These are phyloP conservation scores for Apostichopus japonicus DNA, from an alignment of 35 echinoderm and acorn worm species.

Conservation along the genomic window DNA sequence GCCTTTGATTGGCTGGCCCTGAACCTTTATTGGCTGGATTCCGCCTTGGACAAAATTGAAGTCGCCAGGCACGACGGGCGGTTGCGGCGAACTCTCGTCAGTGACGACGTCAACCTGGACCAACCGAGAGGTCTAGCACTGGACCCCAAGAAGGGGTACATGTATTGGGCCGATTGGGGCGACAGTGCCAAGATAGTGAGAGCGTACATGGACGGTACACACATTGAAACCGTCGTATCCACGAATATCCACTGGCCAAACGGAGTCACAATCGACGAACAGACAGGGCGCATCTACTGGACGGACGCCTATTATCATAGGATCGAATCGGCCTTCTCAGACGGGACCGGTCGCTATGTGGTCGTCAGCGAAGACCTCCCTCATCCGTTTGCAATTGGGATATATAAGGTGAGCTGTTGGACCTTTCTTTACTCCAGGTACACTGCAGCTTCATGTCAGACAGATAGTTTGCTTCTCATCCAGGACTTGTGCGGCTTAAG, in stretches of 20 bases:
- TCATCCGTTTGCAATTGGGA: constrained; percentile 85
- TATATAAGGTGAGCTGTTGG: constrained; percentile 79
- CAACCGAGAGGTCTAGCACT: constrained; percentile 76
- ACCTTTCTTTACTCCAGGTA: neutral
- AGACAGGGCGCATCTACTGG: constrained; percentile 76
- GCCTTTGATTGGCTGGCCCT: constrained; percentile 93
- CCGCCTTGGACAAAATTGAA: constrained; percentile 71
- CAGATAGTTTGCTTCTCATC: no score
- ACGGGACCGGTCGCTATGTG: constrained; percentile 69
- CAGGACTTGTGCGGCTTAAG: no score
- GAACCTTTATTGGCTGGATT: constrained; percentile 96
- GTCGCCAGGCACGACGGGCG: constrained; percentile 76
- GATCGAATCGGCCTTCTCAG: constrained; percentile 73
- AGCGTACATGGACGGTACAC: constrained; percentile 78
- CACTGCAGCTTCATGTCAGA: no score
- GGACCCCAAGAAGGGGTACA: constrained; percentile 88
- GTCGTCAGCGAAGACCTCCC: constrained; percentile 67
- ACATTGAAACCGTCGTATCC: constrained; percentile 21
- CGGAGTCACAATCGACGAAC: constrained; percentile 86
- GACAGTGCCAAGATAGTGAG: constrained; percentile 47
- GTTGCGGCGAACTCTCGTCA: constrained; percentile 61
- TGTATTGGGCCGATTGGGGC: constrained; percentile 97
- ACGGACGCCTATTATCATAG: constrained; percentile 85
- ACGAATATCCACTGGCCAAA: constrained; percentile 88
- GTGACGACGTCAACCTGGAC: constrained; percentile 54